Conservation (phyloP, 1,140 invertebrate species). For the Saccostrea glomerata region DNA sequence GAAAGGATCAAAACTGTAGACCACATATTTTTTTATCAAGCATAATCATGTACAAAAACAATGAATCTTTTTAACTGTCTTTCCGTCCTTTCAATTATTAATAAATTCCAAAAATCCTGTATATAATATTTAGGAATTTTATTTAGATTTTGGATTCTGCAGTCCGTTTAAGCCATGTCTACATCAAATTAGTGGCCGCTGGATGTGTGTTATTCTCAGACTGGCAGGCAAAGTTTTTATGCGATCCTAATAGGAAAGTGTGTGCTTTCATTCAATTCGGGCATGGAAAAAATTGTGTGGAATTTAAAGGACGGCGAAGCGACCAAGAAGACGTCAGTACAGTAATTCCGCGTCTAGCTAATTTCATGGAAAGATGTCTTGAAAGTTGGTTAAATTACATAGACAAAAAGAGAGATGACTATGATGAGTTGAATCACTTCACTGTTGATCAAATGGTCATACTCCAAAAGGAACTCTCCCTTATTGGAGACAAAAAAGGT, state of each 20-base stretch:
- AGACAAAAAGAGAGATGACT: conserved; percentile 64
- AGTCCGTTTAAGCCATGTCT: conserved; percentile 68
- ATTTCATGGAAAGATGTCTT: conserved; percentile 72
- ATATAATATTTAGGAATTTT: too few species aligned
- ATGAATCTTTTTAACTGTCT: too few species aligned
- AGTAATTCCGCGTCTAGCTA: conserved; percentile 61
- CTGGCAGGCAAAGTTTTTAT: conserved; percentile 70
- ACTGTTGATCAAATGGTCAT: conserved; percentile 74
- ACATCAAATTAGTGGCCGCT: conserved; percentile 66
- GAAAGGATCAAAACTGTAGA: too few species aligned
- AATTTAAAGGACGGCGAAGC: conserved; percentile 55
- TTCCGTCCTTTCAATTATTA: too few species aligned
- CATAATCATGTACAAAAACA: too few species aligned
- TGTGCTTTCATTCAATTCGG: conserved; percentile 69
- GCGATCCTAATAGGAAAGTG: conserved; percentile 53
- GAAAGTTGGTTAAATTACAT: conserved; percentile 71
- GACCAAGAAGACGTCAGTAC: neutral
- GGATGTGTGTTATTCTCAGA: conserved; percentile 72
- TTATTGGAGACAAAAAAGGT: conserved; percentile 53
- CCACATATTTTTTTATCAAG: too few species aligned
- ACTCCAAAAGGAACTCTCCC: conserved; percentile 69
- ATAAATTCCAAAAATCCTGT: too few species aligned
- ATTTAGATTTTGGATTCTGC: conserved; percentile 73
- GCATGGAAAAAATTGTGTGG: conserved; percentile 45
- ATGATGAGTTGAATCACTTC: conserved; percentile 71